A percentile compares a stretch with the other conserved stretches of the same genome.
These are phyloP conservation scores for Synanthedon vespiformis DNA, from an alignment of 2,888 invertebrate species.

Conservation along the genomic window DNA sequence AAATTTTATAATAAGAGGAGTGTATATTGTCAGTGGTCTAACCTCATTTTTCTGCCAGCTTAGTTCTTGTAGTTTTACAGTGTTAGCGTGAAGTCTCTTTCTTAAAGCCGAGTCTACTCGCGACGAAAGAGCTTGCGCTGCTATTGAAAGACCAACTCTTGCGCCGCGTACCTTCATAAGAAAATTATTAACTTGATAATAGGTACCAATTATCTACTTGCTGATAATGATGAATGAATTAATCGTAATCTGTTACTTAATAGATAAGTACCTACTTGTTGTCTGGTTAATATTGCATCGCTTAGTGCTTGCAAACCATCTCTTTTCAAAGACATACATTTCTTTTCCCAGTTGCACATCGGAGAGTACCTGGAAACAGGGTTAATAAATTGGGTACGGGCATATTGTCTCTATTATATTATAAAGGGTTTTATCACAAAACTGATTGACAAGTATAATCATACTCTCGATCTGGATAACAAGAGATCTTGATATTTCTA, in stretches of 20 bases:
- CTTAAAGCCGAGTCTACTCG: constrained; percentile 80
- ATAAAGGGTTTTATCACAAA: too few species aligned
- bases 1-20: too few species aligned
- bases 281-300: constrained; percentile 34
- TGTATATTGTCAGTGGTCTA: too few species aligned
- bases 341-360: constrained; percentile 38
- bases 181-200: neutral
- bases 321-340: constrained; percentile 38
- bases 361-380: constrained; percentile 28
- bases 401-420: too few species aligned
- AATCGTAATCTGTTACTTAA: neutral
- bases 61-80: constrained; percentile 79
- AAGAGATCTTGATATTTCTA: too few species aligned
- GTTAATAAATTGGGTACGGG: too few species aligned
- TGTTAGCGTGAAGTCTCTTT: constrained; percentile 81
- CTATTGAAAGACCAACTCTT: constrained; percentile 76
- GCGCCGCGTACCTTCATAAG: constrained; percentile 71
- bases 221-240: too few species aligned
- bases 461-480: too few species aligned
- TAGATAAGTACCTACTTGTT: constrained; percentile 31
- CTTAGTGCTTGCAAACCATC: constrained; percentile 40
- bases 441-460: too few species aligned
- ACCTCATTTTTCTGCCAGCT: constrained; percentile 84
- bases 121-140: constrained; percentile 77
- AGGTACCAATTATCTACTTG: too few species aligned